Percentiles rank a stretch among this genome's conserved stretches.
Conservation (phyloP, 64 coral and sea anemone genomes). For the Porites australiensis region DNA sequence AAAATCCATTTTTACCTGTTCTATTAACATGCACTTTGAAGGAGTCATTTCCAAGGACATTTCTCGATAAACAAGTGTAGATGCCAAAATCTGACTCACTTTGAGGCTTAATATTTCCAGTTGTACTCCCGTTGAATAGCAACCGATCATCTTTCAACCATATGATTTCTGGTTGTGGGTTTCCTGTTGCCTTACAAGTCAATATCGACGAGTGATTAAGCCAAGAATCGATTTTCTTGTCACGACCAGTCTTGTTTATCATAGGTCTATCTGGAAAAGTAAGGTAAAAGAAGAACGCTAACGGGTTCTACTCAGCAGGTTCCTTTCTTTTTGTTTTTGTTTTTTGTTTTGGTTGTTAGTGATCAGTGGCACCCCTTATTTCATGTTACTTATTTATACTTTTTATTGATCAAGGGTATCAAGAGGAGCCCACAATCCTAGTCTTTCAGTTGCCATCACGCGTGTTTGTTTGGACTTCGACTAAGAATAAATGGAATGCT, state of each 20-base stretch:
- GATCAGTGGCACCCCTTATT: too few relatives aligned
- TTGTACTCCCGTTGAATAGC: not conserved
- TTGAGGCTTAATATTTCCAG: not conserved
- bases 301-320: too few relatives aligned
- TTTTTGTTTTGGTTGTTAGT: too few relatives aligned
- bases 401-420: too few relatives aligned
- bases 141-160: not conserved
- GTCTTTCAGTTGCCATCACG: too few relatives aligned
- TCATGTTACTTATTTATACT: too few relatives aligned
- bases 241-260: not conserved
- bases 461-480: too few relatives aligned
- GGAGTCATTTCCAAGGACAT: not conserved
- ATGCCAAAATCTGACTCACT: not conserved
- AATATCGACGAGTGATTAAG: constrained; percentile 1
- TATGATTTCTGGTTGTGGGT: not conserved
- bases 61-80: constrained; percentile 9
- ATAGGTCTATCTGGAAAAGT: constrained; percentile 2
- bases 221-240: not conserved
- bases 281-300: not conserved
- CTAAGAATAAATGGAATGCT: too few relatives aligned
- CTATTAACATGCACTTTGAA: not conserved
- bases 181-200: constrained; percentile 18
- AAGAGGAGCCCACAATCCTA: too few relatives aligned
- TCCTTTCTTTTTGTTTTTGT: too few relatives aligned
- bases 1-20: not conserved